These are phyloP conservation scores for Galagoides demidoff DNA, from an alignment of 2,797 vertebrate genomes.

Conservation along the genomic window DNA sequence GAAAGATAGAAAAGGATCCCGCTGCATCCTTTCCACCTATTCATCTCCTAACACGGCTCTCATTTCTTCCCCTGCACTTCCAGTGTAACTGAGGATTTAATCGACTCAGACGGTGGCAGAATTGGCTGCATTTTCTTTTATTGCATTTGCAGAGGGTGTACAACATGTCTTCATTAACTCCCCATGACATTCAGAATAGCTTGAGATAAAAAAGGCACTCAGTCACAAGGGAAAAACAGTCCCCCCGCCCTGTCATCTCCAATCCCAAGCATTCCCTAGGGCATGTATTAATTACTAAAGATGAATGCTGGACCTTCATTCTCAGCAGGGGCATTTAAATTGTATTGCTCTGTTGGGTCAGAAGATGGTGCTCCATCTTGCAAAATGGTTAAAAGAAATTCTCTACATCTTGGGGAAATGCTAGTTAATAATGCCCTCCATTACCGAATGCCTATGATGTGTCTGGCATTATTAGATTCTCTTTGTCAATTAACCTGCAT, in stretches of 20 bases:
- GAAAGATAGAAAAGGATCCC: not conserved
- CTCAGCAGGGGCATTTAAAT: slow-evolving; percentile 69
- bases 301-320: slow-evolving; percentile 76
- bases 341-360: slow-evolving; percentile 64
- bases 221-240: slow-evolving; percentile 83
- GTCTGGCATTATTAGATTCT: not conserved
- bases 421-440: not conserved
- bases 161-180: slow-evolving; percentile 88
- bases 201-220: slow-evolving; percentile 84
- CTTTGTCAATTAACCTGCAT: not conserved
- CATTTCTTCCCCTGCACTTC: slow-evolving; percentile 67
- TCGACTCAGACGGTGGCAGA: slow-evolving; percentile 81
- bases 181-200: slow-evolving; percentile 86
- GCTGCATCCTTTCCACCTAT: not conserved
- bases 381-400: slow-evolving; percentile 31
- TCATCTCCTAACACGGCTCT: not conserved
- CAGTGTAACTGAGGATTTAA: slow-evolving; percentile 80
- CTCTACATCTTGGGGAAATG: not conserved
- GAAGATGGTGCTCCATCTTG: slow-evolving; percentile 84
- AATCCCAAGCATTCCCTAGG: slow-evolving; percentile 75
- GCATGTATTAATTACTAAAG: slow-evolving; percentile 80
- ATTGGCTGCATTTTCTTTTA: slow-evolving; percentile 78
- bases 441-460: not conserved
- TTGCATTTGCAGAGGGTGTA: slow-evolving; percentile 76
- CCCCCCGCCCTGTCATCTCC: slow-evolving; percentile 44